Evolutionary conservation across 2,888 invertebrate species (phyloP).

Genomic region (Cryptus viduatorius): DNA sequence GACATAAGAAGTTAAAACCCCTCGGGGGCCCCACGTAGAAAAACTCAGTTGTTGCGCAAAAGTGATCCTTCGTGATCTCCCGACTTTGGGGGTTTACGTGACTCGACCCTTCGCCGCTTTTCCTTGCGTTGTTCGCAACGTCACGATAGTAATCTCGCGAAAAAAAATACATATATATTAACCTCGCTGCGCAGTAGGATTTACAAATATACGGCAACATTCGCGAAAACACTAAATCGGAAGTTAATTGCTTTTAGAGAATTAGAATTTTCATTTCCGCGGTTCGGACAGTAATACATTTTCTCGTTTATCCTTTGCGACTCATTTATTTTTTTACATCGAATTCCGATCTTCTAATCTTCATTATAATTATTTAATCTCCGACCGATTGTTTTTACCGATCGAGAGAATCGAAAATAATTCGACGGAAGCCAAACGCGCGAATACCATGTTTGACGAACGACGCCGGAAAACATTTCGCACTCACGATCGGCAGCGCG

Average conservation of each 20-base stretch:
- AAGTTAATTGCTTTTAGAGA: neutral
- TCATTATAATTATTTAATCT: neutral
- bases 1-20: neutral
- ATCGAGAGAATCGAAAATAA: neutral
- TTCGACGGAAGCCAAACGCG: slow-evolving; percentile 18
- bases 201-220: neutral
- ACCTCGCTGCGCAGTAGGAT: neutral
- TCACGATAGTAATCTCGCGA: too few relatives aligned
- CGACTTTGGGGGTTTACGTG: slow-evolving; percentile 9
- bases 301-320: neutral
- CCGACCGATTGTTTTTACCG: neutral
- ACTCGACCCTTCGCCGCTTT: slow-evolving; percentile 6
- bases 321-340: neutral
- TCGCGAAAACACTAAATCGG: neutral
- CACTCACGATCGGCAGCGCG: neutral
- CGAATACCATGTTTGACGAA: neutral
- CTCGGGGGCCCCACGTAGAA: neutral
- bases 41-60: neutral
- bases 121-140: too few relatives aligned
- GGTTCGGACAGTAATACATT: neutral
- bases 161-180: too few relatives aligned
- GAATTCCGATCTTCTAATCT: neutral
- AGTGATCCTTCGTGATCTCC: slow-evolving; percentile 13
- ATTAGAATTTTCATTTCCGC: neutral
- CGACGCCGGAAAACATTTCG: slow-evolving; percentile 10